Conservation (phyloP, 1,140 invertebrate genomes). For the Aphelenchoides fujianensis region DNA sequence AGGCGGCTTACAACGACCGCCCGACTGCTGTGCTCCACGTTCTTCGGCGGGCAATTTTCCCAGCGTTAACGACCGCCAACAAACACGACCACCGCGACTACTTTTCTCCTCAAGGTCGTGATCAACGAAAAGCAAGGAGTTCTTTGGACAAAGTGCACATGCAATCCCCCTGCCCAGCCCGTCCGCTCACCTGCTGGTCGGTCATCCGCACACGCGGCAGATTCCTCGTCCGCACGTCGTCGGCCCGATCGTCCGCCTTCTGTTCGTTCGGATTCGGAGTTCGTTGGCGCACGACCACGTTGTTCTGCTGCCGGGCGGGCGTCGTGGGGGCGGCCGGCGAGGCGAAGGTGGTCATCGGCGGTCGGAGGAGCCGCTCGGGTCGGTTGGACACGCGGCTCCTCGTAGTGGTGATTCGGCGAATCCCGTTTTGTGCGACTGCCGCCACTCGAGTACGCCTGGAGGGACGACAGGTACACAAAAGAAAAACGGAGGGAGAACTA, state of each 20-base stretch:
- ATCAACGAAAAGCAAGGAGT: constrained; percentile 6
- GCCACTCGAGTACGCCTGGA: neutral
- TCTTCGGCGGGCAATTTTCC: neutral
- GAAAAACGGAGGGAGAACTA: constrained; percentile 14
- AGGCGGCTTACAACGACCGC: neutral
- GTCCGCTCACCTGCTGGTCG: constrained; percentile 31
- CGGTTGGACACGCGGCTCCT: constrained; percentile 20
- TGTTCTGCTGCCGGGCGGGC: neutral
- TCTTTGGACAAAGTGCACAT: neutral
- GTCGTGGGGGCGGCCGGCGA: neutral
- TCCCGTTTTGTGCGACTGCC: constrained; percentile 6
- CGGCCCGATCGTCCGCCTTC: constrained; percentile 15
- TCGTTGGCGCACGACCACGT: constrained; percentile 24
- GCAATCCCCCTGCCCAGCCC: too few species aligned
- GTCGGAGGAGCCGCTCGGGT: neutral
- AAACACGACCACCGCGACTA: neutral
- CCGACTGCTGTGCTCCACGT: too few species aligned
- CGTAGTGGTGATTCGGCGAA: constrained; percentile 8
- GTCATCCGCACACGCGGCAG: constrained; percentile 27
- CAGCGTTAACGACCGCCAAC: neutral
- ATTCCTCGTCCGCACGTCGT: constrained; percentile 29
- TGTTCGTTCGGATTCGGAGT: constrained; percentile 30
- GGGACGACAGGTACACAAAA: constrained; percentile 16
- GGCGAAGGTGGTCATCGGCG: neutral
- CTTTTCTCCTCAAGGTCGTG: neutral